A percentile compares a stretch with the other conserved stretches of the same genome.
Conservation (phyloP, 2,888 invertebrate species). For the Leucoptera coffeella region DNA sequence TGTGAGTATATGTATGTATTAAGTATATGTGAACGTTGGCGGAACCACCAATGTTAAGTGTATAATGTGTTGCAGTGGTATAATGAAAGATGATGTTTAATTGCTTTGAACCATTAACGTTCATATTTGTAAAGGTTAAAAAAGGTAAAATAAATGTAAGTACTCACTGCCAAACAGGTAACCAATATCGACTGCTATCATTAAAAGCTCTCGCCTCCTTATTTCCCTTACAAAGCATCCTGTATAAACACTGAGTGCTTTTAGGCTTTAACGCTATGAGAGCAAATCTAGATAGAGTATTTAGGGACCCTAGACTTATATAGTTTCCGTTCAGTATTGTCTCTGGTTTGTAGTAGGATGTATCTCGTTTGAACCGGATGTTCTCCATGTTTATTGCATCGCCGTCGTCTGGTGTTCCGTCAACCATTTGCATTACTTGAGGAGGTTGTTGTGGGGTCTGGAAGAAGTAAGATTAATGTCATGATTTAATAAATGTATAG, state of each 20-base stretch:
- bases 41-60: no score
- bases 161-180: constrained; percentile 71
- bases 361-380: constrained; percentile 30
- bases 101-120: no score
- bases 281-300: constrained; percentile 46
- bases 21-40: no score
- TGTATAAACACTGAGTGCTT: constrained; percentile 56
- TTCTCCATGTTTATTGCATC: constrained; percentile 34
- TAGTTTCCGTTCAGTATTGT: no score
- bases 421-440: constrained; percentile 40
- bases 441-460: constrained; percentile 27
- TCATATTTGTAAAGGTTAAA: no score
- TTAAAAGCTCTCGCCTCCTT: constrained; percentile 49
- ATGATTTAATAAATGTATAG: no score
- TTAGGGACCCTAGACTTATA: no score
- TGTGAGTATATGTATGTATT: no score
- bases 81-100: no score
- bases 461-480: constrained; percentile 4
- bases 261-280: constrained; percentile 43
- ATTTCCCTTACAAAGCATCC: constrained; percentile 62
- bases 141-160: no score
- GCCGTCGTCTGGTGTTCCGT: constrained; percentile 17
- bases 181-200: constrained; percentile 58
- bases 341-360: no score
- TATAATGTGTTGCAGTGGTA: no score